phyloP scores from a whole-genome alignment of 2,797 vertebrate species.

The Okamejei kenojei region DNA sequence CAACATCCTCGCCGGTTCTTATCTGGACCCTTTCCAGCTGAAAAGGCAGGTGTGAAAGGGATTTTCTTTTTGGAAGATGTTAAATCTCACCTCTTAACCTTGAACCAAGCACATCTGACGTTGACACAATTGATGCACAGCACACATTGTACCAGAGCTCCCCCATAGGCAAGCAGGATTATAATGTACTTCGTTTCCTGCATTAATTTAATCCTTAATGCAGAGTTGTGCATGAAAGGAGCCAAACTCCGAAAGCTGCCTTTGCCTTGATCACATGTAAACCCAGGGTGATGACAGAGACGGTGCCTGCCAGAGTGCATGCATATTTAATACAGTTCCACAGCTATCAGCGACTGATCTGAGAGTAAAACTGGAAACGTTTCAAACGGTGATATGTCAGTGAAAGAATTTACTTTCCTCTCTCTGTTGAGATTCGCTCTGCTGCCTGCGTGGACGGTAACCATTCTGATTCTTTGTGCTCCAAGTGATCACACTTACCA shows the following conservation, averaged over 20 bases:
- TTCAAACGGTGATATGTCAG: neutral
- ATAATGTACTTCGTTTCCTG: neutral
- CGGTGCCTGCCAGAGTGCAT: neutral
- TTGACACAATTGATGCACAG: neutral
- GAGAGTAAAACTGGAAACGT: conserved; percentile 13
- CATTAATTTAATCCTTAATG: conserved; percentile 17
- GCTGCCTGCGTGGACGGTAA: neutral
- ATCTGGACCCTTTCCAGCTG: too few relatives aligned
- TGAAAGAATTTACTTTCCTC: neutral
- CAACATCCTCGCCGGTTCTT: too few relatives aligned
- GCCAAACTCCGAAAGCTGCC: neutral
- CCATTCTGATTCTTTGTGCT: neutral
- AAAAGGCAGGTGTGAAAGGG: too few relatives aligned
- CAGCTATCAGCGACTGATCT: neutral
- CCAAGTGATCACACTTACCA: neutral
- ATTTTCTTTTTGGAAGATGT: neutral
- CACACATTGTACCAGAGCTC: neutral
- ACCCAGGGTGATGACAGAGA: conserved; percentile 8
- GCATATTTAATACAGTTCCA: conserved; percentile 9
- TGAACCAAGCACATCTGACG: neutral
- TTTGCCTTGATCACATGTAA: conserved; percentile 24
- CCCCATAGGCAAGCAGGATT: neutral
- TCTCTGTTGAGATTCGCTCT: neutral
- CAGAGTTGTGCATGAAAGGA: neutral
- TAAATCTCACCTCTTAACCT: neutral